Percentiles rank a stretch among this genome's conserved stretches.
Evolutionary conservation across 2,113 vertebrate species (phyloP).

Genomic region (Willisornis vidua): DNA sequence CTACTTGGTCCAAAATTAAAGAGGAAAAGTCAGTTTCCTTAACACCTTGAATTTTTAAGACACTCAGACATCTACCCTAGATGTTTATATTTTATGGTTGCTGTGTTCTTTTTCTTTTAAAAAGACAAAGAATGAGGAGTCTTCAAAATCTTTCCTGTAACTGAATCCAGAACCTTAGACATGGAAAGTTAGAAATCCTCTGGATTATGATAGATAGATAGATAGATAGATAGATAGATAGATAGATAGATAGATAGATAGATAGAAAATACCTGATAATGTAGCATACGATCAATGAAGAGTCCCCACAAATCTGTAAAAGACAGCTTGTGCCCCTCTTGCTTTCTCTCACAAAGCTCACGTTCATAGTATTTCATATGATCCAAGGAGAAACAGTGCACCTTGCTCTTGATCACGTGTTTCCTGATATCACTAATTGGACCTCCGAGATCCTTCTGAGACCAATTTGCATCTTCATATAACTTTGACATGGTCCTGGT

Average conservation of each 20-base stretch:
- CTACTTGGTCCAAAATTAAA: neutral
- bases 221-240: neutral
- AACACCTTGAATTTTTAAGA: neutral
- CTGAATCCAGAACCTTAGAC: neutral
- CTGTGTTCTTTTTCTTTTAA: neutral
- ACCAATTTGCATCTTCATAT: conserved; percentile 81
- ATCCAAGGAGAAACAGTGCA: conserved; percentile 64
- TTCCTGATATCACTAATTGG: conserved; percentile 51
- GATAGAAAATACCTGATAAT: conserved; percentile 29
- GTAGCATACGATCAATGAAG: conserved; percentile 68
- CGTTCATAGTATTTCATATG: conserved; percentile 62
- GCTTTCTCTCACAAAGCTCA: conserved; percentile 56
- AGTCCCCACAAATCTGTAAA: conserved; percentile 79
- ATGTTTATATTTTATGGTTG: neutral
- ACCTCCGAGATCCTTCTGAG: conserved; percentile 70
- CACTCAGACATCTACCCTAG: neutral
- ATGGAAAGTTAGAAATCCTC: neutral
- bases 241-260: neutral
- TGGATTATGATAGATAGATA: neutral
- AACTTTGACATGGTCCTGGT: conserved; percentile 82
- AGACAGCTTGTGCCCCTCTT: conserved; percentile 61
- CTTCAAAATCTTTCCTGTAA: neutral
- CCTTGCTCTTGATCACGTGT: conserved; percentile 70
- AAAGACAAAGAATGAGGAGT: neutral
- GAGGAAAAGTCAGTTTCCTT: neutral